Conservation (phyloP, 2,113 vertebrate species). For the Psilopsiagon aurifrons region DNA sequence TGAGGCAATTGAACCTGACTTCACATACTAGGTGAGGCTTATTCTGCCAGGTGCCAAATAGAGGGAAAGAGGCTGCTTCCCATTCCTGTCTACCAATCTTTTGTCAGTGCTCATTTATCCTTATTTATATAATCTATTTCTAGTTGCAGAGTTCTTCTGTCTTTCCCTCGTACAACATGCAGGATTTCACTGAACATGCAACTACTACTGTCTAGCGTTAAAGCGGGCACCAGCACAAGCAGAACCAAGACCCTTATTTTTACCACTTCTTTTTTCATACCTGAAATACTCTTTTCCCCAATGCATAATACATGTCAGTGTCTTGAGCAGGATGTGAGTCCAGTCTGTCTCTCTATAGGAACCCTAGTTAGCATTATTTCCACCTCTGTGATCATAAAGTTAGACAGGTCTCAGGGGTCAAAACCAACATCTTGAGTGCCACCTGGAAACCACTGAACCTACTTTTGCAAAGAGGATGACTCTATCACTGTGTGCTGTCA, state of each 20-base stretch:
- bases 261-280: rapidly evolving
- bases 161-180: neutral
- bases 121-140: neutral
- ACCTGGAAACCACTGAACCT: neutral
- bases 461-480: neutral
- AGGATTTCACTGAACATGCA: neutral
- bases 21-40: neutral
- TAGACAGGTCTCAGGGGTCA: neutral
- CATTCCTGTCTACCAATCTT: neutral
- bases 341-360: neutral
- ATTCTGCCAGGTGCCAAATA: neutral
- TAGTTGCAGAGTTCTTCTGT: neutral
- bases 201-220: neutral
- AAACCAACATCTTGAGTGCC: neutral
- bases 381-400: neutral
- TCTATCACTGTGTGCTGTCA: neutral
- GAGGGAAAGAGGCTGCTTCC: neutral
- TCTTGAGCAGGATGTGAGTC: neutral
- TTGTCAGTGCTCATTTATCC: neutral
- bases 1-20: neutral
- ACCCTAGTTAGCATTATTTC: neutral
- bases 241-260: neutral
- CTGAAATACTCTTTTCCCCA: neutral
- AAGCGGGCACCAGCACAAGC: neutral
- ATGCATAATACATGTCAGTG: neutral